These are phyloP conservation scores for Drosophila vallismaia DNA, from an alignment of 2,888 invertebrate genomes.

Conservation along the genomic window DNA sequence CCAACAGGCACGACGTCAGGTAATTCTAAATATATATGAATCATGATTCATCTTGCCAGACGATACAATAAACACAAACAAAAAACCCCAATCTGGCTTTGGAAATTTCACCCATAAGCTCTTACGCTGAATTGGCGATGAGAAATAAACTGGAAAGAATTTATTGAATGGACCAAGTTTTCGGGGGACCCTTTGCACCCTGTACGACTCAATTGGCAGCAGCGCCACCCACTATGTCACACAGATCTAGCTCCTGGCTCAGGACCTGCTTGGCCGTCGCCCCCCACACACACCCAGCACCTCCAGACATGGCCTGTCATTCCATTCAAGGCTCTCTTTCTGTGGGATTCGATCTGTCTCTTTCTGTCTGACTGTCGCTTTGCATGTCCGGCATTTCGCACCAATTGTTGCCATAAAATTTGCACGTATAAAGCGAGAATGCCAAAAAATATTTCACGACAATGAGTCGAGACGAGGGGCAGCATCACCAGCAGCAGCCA, in stretches of 20 bases:
- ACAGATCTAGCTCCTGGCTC: conserved; percentile 15
- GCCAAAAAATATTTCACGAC: conserved; percentile 75
- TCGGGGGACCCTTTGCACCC: conserved; percentile 42
- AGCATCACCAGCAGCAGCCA: conserved; percentile 28
- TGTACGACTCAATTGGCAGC: conserved; percentile 51
- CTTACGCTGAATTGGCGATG: conserved; percentile 6
- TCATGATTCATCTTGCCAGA: conserved; percentile 24
- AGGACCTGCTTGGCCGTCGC: conserved; percentile 1
- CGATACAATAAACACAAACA: background rate
- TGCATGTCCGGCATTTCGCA: conserved; percentile 78
- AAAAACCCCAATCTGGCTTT: conserved; percentile 9
- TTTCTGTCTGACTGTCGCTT: conserved; percentile 20
- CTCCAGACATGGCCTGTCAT: conserved; percentile 54
- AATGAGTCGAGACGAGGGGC: conserved; percentile 48
- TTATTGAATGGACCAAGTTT: conserved; percentile 42
- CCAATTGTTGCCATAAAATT: conserved; percentile 78
- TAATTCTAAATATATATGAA: conserved; percentile 32
- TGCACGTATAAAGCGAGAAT: conserved; percentile 73
- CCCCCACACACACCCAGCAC: conserved; percentile 11
- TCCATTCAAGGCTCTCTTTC: conserved; percentile 46
- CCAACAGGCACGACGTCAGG: conserved; percentile 20
- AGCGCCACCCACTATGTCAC: conserved; percentile 28
- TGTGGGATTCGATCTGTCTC: background rate
- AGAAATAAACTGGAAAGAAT: conserved; percentile 27
- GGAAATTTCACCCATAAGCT: conserved; percentile 18